A percentile compares a stretch with the other conserved stretches of the same genome.
Conservation (phyloP, 2,888 invertebrate species). For the Apoda limacodes region DNA sequence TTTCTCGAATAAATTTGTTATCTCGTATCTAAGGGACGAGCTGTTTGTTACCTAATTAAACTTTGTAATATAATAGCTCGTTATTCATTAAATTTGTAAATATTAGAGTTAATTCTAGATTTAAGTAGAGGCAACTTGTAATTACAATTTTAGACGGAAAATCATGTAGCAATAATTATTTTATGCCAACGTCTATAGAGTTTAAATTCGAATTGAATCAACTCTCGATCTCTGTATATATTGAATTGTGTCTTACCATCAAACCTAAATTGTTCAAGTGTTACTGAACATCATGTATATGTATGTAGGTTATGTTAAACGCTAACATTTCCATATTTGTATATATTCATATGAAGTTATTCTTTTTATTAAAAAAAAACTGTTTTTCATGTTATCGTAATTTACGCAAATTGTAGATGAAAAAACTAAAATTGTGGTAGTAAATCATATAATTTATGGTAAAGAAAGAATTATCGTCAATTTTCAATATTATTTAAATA, state of each 20-base stretch:
- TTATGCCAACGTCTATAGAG: conserved; percentile 18
- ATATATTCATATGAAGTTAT: conserved; percentile 1
- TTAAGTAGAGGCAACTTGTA: conserved; percentile 19
- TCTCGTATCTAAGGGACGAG: conserved; percentile 22
- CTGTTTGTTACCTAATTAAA: conserved; percentile 22
- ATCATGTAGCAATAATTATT: conserved; percentile 20
- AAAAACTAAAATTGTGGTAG: no score
- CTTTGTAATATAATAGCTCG: conserved; percentile 14
- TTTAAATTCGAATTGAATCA: conserved; percentile 14
- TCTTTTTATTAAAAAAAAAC: no score
- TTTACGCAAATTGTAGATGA: no score
- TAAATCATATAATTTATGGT: no score
- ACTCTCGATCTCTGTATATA: conserved; percentile 18
- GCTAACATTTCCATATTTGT: conserved; percentile 19
- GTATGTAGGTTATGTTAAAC: conserved; percentile 18
- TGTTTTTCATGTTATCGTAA: no score
- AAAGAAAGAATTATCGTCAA: no score
- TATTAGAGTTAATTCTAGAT: conserved; percentile 16
- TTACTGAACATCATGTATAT: conserved; percentile 14
- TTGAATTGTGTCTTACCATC: conserved; percentile 15
- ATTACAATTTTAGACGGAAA: conserved; percentile 16
- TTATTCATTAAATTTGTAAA: conserved; percentile 19
- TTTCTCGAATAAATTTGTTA: conserved; percentile 22
- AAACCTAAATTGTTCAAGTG: conserved; percentile 13
- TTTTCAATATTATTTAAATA: no score